phyloP scores from a whole-genome alignment of 2,797 vertebrate species.

The Enteromius viviparus region DNA sequence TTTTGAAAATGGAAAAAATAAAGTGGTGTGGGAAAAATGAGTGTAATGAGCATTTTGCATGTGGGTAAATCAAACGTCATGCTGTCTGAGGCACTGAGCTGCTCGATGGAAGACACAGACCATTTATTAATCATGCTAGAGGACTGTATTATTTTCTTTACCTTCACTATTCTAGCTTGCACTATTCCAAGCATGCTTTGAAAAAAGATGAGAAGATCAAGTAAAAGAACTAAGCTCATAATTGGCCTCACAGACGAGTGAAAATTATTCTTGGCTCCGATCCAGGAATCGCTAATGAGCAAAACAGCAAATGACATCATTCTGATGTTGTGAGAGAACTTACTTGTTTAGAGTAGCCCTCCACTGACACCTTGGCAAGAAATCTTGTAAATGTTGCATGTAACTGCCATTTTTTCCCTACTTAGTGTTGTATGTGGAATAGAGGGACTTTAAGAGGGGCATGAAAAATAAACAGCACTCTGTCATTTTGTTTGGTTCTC shows the following conservation, averaged over 20 bases:
- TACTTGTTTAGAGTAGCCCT: constrained; percentile 77
- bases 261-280: constrained; percentile 69
- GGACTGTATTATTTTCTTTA: constrained; percentile 45
- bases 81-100: constrained; percentile 58
- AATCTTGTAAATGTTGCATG: constrained; percentile 58
- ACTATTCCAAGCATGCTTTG: constrained; percentile 54
- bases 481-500: constrained; percentile 66
- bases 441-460: constrained; percentile 58
- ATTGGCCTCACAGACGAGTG: constrained; percentile 70
- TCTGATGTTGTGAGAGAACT: constrained; percentile 69
- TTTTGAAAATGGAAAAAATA: constrained; percentile 58
- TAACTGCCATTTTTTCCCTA: constrained; percentile 53
- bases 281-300: constrained; percentile 75
- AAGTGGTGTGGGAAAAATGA: constrained; percentile 66
- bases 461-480: constrained; percentile 60
- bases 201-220: constrained; percentile 48
- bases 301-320: constrained; percentile 76
- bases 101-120: constrained; percentile 64
- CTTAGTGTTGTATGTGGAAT: constrained; percentile 60
- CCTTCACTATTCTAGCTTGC: constrained; percentile 45
- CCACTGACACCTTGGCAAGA: constrained; percentile 70
- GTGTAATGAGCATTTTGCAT: constrained; percentile 58
- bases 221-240: constrained; percentile 55
- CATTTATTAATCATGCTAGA: constrained; percentile 66
- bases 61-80: constrained; percentile 63